Base-by-base conservation (phyloP, 2,797 vertebrate species). In the Clarias platycephalus region DNA sequence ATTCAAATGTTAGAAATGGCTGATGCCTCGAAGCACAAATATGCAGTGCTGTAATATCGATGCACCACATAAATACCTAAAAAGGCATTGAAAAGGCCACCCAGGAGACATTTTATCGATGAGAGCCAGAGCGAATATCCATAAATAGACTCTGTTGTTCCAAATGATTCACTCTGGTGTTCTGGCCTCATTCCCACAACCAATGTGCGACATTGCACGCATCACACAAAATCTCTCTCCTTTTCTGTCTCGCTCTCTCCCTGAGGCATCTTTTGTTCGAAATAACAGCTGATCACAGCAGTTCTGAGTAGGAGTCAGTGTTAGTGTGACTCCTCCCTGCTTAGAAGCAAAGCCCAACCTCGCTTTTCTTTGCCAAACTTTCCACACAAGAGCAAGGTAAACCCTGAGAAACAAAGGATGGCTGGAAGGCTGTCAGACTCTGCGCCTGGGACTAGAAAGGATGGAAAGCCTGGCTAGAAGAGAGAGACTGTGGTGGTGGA, bases 221-320 rank as follows among this genome's bases (percentile, higher is more conserved):
- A 86, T 83, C 83, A 80, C 78, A 76, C 62, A 53, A 82, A 87
- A 85, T 81, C 60, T 26, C 26, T 81, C 62, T 64, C 40, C 40
- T 24, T 81, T 13, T 80, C 28, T 5, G 2, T 60, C 80, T 85
- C 86, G 82, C 26, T 80, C 70, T 80, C 67, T 88, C 87, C 82
- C 87, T 49, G 26, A 83, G 77, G 82, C 72, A 76, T 31, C 49
- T 87, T 88, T 85, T 24, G 37, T 31, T 79, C 13, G 86, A 88
- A 88, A 89, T 87, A 87, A 85, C 80, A 86, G 84, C 85, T 87
- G 62, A 89, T 86, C 87, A 87, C 82, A 86, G 85, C 86, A 86
- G 55, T 80, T 84, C 70, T 74, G 55, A 87, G 83, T 71, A 31
- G 80, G 63, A 87, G 85, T 85, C 60, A 64, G 78, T 81, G 82